phyloP scores from a whole-genome alignment of 2,797 vertebrate genomes.

The Tenualosa thibaudeaui region DNA sequence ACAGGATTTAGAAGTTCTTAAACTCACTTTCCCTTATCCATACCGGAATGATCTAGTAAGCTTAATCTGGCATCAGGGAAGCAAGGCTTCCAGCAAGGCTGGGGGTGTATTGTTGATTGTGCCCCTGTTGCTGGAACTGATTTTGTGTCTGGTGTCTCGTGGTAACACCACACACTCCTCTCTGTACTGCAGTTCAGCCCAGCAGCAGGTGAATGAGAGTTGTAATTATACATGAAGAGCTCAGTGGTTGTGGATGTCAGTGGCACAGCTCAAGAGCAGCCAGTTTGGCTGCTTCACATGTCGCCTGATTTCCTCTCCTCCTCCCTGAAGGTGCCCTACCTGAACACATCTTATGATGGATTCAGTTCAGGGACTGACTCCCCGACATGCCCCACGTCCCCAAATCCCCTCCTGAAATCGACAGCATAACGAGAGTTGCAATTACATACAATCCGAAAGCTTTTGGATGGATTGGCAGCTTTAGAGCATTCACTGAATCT shows the following conservation, averaged over 20 bases:
- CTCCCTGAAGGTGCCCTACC: not conserved
- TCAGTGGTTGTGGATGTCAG: not conserved
- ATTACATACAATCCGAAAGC: not conserved
- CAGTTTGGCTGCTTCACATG: not conserved
- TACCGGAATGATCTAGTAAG: not conserved
- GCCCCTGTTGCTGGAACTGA: not conserved
- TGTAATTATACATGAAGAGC: conserved; percentile 33
- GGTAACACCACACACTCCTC: not conserved
- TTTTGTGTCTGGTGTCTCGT: not conserved
- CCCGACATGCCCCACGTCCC: not conserved
- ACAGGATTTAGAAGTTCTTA: not conserved
- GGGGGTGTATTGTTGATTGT: not conserved
- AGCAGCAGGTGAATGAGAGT: conserved; percentile 35
- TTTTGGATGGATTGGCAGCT: not conserved
- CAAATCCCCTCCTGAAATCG: not conserved
- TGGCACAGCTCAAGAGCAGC: not conserved
- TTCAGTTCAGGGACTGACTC: not conserved
- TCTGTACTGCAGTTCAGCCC: not conserved
- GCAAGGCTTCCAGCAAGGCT: not conserved
- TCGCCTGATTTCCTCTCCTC: not conserved
- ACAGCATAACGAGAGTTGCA: not conserved
- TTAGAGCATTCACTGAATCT: too few relatives aligned
- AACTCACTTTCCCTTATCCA: not conserved
- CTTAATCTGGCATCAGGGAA: not conserved
- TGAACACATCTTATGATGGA: not conserved